Evolutionary conservation across 2,888 invertebrate species (phyloP).

Genomic region (Apamea epomidion): DNA sequence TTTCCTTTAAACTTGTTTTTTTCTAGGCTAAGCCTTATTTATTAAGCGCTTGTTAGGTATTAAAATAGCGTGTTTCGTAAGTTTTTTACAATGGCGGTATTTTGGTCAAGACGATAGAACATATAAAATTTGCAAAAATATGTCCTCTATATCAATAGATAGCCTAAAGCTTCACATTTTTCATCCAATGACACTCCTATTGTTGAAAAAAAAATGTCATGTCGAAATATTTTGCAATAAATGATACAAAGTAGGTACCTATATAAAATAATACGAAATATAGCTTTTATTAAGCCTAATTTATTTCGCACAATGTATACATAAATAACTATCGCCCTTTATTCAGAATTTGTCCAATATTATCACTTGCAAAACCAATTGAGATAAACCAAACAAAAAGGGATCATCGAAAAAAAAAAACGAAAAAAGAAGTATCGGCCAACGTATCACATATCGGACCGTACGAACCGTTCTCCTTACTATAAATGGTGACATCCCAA

Average conservation of each 20-base stretch:
- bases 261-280: conserved; percentile 6
- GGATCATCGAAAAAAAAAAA: conserved; percentile 33
- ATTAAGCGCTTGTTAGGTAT: conserved; percentile 29
- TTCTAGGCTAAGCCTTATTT: conserved; percentile 55
- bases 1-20: conserved; percentile 38
- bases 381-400: conserved; percentile 48
- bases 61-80: conserved; percentile 31
- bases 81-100: conserved; percentile 31
- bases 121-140: conserved; percentile 35
- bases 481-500: conserved; percentile 84
- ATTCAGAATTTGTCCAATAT: neutral
- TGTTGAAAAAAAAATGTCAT: conserved; percentile 20
- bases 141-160: conserved; percentile 47
- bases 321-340: neutral
- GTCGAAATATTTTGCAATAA: conserved; percentile 12
- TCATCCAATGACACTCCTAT: conserved; percentile 28
- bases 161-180: conserved; percentile 41
- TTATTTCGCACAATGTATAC: conserved; percentile 6
- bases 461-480: conserved; percentile 75
- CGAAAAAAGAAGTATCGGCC: conserved; percentile 35
- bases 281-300: neutral
- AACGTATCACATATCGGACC: conserved; percentile 72
- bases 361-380: conserved; percentile 13
- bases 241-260: neutral
- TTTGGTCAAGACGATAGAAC: conserved; percentile 25